A percentile compares a stretch with the other conserved stretches of the same genome.
These are phyloP conservation scores for Tenodera sinensis DNA, from an alignment of 2,888 invertebrate species.

Conservation along the genomic window DNA sequence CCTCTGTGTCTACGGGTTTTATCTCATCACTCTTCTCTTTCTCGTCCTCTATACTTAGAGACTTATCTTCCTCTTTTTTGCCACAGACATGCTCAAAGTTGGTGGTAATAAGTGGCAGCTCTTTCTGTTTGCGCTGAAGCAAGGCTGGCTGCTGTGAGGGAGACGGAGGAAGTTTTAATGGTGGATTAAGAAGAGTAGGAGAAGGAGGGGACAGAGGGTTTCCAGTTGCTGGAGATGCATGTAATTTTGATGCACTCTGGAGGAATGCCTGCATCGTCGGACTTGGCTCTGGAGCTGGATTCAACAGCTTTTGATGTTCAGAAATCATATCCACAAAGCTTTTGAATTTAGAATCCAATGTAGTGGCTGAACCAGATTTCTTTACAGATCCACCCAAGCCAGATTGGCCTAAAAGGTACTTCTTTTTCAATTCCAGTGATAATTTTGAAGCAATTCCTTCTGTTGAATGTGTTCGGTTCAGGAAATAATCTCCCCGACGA, in stretches of 20 bases:
- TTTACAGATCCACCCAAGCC: conserved; percentile 65
- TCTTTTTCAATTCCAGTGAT: conserved; percentile 80
- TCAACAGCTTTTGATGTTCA: conserved; percentile 81
- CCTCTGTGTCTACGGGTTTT: not conserved
- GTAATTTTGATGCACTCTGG: conserved; percentile 47
- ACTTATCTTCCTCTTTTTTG: not conserved
- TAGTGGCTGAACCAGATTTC: conserved; percentile 79
- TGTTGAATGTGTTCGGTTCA: conserved; percentile 80
- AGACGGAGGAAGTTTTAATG: conserved; percentile 32
- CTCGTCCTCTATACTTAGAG: not conserved
- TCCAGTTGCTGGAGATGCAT: conserved; percentile 26
- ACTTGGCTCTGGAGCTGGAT: conserved; percentile 69
- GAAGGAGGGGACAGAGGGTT: conserved; percentile 41
- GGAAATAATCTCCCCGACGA: conserved; percentile 67
- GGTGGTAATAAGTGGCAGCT: conserved; percentile 33
- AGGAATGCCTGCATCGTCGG: conserved; percentile 67
- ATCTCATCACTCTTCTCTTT: not conserved
- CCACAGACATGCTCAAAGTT: conserved; percentile 39
- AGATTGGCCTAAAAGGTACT: conserved; percentile 73
- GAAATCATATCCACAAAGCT: conserved; percentile 81
- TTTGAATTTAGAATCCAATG: conserved; percentile 78
- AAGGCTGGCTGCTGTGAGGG: conserved; percentile 21
- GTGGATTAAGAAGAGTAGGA: conserved; percentile 37
- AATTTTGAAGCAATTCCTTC: conserved; percentile 85
- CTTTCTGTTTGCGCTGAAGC: conserved; percentile 26